A percentile compares a stretch with the other conserved stretches of the same genome.
Conservation (phyloP, 2,113 vertebrate genomes). For the Sisor rabdophorus region DNA sequence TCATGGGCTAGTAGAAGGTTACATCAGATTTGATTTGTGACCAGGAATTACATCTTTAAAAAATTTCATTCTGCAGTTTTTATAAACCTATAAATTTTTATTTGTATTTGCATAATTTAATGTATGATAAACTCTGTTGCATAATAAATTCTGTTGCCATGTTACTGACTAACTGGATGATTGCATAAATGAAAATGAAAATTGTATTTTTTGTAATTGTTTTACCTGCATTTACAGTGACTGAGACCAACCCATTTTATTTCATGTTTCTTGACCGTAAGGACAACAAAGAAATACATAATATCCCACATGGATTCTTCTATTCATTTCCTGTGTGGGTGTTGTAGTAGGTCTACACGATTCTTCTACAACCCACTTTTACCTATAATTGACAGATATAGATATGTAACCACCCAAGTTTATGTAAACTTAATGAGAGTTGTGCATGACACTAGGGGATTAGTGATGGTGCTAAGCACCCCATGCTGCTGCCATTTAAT, state of each 20-base stretch:
- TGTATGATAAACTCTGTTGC: too few relatives aligned
- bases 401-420: constrained; percentile 48
- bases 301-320: constrained; percentile 24
- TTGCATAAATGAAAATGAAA: background rate
- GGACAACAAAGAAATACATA: constrained; percentile 16
- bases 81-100: background rate
- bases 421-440: constrained; percentile 54
- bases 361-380: constrained; percentile 41
- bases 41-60: background rate
- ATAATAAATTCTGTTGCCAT: background rate
- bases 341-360: constrained; percentile 28
- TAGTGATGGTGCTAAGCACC: constrained; percentile 48
- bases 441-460: constrained; percentile 46
- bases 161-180: background rate
- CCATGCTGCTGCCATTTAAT: constrained; percentile 65
- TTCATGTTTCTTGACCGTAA: constrained; percentile 7
- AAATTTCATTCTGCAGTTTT: background rate
- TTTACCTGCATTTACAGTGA: background rate
- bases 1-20: background rate
- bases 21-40: background rate
- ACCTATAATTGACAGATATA: constrained; percentile 48
- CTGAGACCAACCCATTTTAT: background rate
- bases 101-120: background rate
- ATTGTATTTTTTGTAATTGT: background rate
- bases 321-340: constrained; percentile 30